Evolutionary conservation across 2,888 invertebrate species (phyloP).

Genomic region (Drosophila birchii): DNA sequence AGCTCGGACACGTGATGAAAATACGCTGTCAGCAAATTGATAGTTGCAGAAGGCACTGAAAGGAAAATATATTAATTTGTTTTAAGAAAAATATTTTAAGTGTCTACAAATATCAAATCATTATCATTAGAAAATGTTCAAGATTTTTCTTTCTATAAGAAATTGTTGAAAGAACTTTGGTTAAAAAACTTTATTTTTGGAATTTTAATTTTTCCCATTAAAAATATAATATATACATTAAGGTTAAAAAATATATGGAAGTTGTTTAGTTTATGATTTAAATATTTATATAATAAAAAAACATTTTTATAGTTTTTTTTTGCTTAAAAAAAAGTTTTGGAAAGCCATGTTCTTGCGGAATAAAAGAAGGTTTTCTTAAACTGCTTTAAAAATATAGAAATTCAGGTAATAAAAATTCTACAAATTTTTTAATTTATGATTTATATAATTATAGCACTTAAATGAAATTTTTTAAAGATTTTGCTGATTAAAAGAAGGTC

Average conservation of each 20-base stretch:
- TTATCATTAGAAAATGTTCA: no score
- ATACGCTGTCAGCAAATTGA: slow-evolving; percentile 60
- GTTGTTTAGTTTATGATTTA: no score
- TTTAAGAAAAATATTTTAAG: background rate
- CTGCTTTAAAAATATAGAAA: background rate
- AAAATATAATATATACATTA: background rate
- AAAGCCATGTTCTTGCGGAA: background rate
- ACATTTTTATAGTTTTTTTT: no score
- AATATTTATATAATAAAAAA: background rate
- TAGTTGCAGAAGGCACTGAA: slow-evolving; percentile 6
- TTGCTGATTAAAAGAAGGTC: background rate
- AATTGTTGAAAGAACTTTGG: no score
- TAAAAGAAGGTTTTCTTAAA: background rate
- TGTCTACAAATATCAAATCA: no score
- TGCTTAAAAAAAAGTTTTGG: background rate
- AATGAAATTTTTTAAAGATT: background rate
- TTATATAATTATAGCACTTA: background rate
- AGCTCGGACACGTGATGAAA: slow-evolving; percentile 61
- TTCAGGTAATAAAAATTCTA: background rate
- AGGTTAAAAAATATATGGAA: background rate
- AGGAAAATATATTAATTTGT: background rate
- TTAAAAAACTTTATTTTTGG: no score
- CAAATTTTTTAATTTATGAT: background rate
- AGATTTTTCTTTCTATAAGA: no score
- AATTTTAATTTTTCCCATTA: no score